Evolutionary conservation across 2,888 invertebrate species (phyloP).

Genomic region (Drosophila multiciliata): DNA sequence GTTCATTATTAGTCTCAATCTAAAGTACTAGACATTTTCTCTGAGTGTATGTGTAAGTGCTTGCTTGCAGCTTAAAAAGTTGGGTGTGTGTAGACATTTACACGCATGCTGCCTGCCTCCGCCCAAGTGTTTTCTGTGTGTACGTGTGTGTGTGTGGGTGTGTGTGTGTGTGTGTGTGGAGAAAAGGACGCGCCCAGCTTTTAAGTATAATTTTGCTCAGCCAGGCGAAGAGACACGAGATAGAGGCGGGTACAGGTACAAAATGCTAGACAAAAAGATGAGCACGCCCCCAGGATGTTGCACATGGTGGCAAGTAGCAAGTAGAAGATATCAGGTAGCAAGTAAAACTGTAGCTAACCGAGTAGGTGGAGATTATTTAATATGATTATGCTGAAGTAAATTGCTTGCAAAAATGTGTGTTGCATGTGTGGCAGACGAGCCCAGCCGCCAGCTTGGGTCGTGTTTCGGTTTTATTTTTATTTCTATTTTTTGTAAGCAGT

Average conservation of each 20-base stretch:
- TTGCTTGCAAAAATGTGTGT: conserved; percentile 77
- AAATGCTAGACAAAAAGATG: conserved; percentile 77
- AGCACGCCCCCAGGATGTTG: conserved; percentile 65
- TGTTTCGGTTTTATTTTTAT: conserved; percentile 43
- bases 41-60: conserved; percentile 35
- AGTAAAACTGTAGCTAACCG: conserved; percentile 52
- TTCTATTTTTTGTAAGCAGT: conserved; percentile 18
- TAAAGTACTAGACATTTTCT: not conserved
- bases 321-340: not conserved
- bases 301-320: conserved; percentile 22
- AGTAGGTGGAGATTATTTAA: conserved; percentile 78
- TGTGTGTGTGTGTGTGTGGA: conserved; percentile 12
- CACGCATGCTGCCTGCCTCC: conserved; percentile 60
- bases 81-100: conserved; percentile 61
- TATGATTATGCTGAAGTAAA: conserved; percentile 80
- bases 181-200: conserved; percentile 71
- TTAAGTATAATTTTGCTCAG: conserved; percentile 70
- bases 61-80: conserved; percentile 73
- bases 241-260: conserved; percentile 57
- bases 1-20: not conserved
- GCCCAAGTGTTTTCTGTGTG: conserved; percentile 10
- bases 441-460: conserved; percentile 24
- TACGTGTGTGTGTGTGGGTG: not conserved
- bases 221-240: conserved; percentile 20
- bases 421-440: conserved; percentile 61